Base-by-base conservation (phyloP, 2,113 vertebrate genomes). In the Oxyura jamaicensis region DNA sequence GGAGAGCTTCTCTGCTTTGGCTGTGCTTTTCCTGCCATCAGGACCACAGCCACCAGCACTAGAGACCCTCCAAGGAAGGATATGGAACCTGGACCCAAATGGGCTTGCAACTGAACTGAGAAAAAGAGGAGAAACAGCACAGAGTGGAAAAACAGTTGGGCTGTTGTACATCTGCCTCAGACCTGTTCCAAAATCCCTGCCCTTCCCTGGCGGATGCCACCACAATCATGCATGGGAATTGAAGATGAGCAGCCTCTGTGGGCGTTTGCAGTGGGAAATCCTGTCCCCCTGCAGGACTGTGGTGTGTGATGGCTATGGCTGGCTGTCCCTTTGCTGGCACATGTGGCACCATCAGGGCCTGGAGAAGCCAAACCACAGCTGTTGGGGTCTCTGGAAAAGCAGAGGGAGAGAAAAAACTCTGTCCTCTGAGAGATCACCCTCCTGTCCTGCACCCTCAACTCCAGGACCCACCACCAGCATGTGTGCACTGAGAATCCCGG, bases 401-500 rank as follows among this genome's bases (percentile, higher is more conserved):
- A 0, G 50, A 62, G 74, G 35, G 74, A 39, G 50, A 58, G 50
- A 58, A 78, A 53, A 60, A 56, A 3, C 4, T 2, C 23, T 36
- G 28, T 31, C n/a, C 23, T 52, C 39, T 55, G 46, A 72, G 41
- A 18, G 59, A 6, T 83, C 52, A 11, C 33, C 14, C 58, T n/a
- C 35, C 50, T 33, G 13, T 48, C 35, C 67, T 33, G 26, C 11
- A 8, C 21, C 58, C 26, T 29, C 0, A 1, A 13, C 16, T 0
- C 0, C 23, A 44, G 46, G 41, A 74, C 36, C 33, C 41, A 20
- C 22, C 66, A 48, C 23, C 53, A 11, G 14, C 0, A 6, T 10
- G 33, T 42, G 79, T 29, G 52, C 62, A 88, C 48, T 0, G 0
- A 72, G 58, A 0, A 1, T 23, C 73, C 56, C 0, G 0, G 35